phyloP scores from a whole-genome alignment of 2,797 vertebrate genomes.

The Melanotaenia maccullochi region DNA sequence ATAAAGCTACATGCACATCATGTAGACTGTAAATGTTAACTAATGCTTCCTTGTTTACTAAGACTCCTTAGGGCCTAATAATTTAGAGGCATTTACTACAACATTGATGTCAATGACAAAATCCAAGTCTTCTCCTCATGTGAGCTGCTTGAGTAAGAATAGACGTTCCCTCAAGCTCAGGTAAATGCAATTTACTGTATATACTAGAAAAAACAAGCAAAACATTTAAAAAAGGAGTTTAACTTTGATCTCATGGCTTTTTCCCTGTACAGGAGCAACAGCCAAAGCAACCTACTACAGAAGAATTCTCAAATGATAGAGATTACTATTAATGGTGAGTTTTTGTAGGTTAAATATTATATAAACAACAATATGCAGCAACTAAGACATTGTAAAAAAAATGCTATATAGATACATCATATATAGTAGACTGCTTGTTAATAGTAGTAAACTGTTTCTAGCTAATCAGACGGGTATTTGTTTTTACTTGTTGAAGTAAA shows the following conservation, averaged over 20 bases:
- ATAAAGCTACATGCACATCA: background rate
- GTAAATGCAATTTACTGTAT: conserved; percentile 40
- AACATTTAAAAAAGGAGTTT: background rate
- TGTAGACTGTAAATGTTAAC: background rate
- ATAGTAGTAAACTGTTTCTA: background rate
- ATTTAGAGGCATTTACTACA: conserved; percentile 67
- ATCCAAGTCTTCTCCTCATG: conserved; percentile 69
- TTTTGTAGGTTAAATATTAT: conserved; percentile 11
- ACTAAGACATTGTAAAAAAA: background rate
- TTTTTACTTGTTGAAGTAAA: background rate
- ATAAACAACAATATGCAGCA: no score
- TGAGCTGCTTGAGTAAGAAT: conserved; percentile 62
- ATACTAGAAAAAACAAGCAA: background rate
- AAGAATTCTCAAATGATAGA: conserved; percentile 70
- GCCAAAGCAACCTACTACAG: conserved; percentile 50
- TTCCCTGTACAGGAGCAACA: conserved; percentile 60
- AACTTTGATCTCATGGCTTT: background rate
- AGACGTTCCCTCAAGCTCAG: conserved; percentile 70
- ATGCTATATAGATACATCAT: background rate
- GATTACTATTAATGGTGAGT: conserved; percentile 72
- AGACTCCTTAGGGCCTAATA: conserved; percentile 59
- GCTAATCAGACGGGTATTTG: background rate
- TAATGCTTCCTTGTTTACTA: conserved; percentile 1
- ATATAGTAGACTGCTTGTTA: background rate
- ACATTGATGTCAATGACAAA: conserved; percentile 69